Evolutionary conservation across 2,113 vertebrate genomes (phyloP).

Genomic region (Cryptoleucopteryx plumbea): DNA sequence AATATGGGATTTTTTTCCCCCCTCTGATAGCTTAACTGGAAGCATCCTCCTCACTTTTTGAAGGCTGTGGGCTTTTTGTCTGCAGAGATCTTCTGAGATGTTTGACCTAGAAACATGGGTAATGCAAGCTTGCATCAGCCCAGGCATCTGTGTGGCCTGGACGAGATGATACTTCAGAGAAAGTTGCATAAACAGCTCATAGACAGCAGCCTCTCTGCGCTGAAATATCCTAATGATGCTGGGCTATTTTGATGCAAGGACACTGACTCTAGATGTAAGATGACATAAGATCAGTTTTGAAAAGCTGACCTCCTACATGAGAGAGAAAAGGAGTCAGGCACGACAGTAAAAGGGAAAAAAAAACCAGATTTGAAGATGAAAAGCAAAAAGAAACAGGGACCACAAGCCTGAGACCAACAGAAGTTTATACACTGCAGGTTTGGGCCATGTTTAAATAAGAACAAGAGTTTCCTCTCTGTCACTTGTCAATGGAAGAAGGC

Average conservation of each 20-base stretch:
- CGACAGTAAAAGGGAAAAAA: background rate
- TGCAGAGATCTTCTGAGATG: background rate
- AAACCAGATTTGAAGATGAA: background rate
- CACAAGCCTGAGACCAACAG: background rate
- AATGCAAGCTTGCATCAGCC: background rate
- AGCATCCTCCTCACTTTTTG: background rate
- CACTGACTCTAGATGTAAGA: background rate
- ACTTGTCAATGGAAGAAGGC: background rate
- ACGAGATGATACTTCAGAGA: background rate
- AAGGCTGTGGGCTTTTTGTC: background rate
- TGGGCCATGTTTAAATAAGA: background rate
- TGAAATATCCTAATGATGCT: background rate
- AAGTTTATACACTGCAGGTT: background rate
- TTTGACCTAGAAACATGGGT: background rate
- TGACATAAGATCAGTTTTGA: background rate
- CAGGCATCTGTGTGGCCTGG: background rate
- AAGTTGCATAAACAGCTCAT: background rate
- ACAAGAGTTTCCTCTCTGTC: background rate
- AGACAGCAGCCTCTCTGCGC: background rate
- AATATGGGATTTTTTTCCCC: fast-evolving
- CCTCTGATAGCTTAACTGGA: background rate
- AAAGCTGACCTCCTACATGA: background rate
- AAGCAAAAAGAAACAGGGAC: background rate
- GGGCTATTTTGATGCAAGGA: background rate
- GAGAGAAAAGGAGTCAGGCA: background rate